phyloP scores from a whole-genome alignment of 2,113 vertebrate species.

The Calyptommatus sinebrachiatus region DNA sequence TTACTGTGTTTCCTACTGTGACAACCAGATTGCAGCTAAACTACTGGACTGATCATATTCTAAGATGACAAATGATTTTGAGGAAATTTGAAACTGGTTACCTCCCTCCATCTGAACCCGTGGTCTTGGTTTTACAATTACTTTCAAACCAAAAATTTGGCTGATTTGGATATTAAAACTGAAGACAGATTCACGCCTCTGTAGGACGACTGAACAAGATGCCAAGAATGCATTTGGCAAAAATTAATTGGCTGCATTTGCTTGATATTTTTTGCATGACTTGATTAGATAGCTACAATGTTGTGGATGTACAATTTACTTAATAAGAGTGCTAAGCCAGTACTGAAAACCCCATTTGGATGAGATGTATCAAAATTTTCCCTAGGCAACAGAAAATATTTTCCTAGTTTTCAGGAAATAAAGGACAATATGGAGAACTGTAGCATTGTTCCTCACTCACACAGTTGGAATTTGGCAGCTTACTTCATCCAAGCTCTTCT shows the following conservation, averaged over 20 bases:
- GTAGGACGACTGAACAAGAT: background rate
- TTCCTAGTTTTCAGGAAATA: too few relatives aligned
- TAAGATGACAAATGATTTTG: background rate
- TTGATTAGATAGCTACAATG: too few relatives aligned
- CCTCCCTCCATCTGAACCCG: too few relatives aligned
- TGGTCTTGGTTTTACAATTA: background rate
- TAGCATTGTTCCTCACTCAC: too few relatives aligned
- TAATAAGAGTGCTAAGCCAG: too few relatives aligned
- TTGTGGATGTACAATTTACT: too few relatives aligned
- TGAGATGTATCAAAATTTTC: too few relatives aligned
- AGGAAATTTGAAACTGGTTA: background rate
- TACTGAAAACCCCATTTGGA: too few relatives aligned
- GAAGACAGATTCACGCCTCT: background rate
- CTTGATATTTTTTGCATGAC: background rate
- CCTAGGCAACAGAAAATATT: too few relatives aligned
- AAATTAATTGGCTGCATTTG: background rate
- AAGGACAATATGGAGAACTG: too few relatives aligned
- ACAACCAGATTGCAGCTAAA: background rate
- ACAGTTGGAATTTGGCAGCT: too few relatives aligned
- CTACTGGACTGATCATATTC: background rate
- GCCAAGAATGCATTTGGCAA: background rate
- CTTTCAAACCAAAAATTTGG: background rate
- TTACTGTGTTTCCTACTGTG: background rate
- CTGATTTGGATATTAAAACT: background rate
- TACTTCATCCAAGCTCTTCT: too few relatives aligned